A percentile compares a stretch with the other conserved stretches of the same genome.
These are phyloP conservation scores for Mimumesa dahlbomi DNA, from an alignment of 2,888 invertebrate genomes.

Conservation along the genomic window DNA sequence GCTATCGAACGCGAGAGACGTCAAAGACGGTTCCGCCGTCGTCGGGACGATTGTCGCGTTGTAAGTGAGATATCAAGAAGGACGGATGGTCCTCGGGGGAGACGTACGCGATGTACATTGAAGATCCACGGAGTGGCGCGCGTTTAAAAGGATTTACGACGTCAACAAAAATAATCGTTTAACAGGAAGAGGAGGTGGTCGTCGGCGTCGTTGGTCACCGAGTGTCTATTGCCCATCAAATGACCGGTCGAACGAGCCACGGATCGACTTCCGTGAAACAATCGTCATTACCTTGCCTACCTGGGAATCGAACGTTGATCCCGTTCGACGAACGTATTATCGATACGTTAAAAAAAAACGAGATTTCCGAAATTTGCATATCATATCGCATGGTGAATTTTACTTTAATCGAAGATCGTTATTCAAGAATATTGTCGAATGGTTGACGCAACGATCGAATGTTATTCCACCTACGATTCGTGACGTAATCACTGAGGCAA, in stretches of 20 bases:
- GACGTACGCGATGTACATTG: constrained; percentile 58
- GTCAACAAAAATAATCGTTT: constrained; percentile 73
- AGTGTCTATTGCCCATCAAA: constrained; percentile 71
- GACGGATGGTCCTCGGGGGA: constrained; percentile 62
- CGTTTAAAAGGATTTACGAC: constrained; percentile 72
- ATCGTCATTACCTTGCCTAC: too few species aligned
- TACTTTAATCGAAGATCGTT: too few species aligned
- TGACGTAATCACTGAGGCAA: too few species aligned
- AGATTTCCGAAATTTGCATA: too few species aligned
- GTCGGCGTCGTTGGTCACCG: constrained; percentile 57
- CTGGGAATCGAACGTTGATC: too few species aligned
- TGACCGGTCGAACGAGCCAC: constrained; percentile 55
- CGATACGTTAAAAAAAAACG: too few species aligned
- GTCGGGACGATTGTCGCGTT: constrained; percentile 54
- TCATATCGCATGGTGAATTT: too few species aligned
- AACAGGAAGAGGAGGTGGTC: constrained; percentile 52
- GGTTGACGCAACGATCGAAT: too few species aligned
- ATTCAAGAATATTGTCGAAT: too few species aligned
- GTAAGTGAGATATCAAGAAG: constrained; percentile 69
- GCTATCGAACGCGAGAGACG: constrained; percentile 10
- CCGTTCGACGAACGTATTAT: too few species aligned
- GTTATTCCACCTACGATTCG: too few species aligned
- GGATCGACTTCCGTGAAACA: constrained; percentile 57
- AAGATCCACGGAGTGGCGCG: constrained; percentile 64
- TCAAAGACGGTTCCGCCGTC: constrained; percentile 28